phyloP scores from a whole-genome alignment of 1,140 invertebrate genomes.

The Sinella curviseta region DNA sequence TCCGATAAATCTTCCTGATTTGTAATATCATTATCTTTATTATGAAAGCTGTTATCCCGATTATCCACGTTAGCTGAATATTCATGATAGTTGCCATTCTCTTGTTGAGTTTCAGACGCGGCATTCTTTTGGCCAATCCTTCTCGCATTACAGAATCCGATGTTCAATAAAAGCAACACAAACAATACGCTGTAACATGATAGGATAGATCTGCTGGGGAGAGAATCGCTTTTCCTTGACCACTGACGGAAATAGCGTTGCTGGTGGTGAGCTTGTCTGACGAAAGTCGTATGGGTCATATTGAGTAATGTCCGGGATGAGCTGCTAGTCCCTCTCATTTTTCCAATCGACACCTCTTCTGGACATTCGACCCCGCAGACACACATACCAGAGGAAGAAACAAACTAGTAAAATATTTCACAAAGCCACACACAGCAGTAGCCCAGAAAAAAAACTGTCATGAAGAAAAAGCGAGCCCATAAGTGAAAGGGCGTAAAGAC shows the following conservation, averaged over 20 bases:
- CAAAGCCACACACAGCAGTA: neutral
- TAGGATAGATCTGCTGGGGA: neutral
- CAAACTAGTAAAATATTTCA: slow-evolving; percentile 2
- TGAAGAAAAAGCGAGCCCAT: neutral
- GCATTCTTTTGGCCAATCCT: too few species aligned
- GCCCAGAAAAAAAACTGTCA: neutral
- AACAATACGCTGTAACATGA: too few species aligned
- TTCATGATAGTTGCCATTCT: too few species aligned
- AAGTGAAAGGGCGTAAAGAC: neutral
- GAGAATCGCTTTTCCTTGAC: neutral
- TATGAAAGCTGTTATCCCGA: too few species aligned
- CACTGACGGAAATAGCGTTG: neutral
- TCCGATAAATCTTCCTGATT: neutral
- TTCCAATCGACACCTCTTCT: neutral
- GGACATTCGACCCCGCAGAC: neutral
- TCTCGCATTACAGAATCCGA: neutral
- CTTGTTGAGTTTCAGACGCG: too few species aligned
- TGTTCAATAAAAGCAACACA: too few species aligned
- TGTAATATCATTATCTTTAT: neutral
- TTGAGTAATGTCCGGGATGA: slow-evolving; percentile 18
- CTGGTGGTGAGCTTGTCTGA: neutral
- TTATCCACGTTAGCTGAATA: neutral
- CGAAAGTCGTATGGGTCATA: neutral
- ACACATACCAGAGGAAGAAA: neutral
- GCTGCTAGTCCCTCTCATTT: neutral